Base-by-base conservation (phyloP, 2,888 invertebrate species). In the Galerucella nymphaeae region DNA sequence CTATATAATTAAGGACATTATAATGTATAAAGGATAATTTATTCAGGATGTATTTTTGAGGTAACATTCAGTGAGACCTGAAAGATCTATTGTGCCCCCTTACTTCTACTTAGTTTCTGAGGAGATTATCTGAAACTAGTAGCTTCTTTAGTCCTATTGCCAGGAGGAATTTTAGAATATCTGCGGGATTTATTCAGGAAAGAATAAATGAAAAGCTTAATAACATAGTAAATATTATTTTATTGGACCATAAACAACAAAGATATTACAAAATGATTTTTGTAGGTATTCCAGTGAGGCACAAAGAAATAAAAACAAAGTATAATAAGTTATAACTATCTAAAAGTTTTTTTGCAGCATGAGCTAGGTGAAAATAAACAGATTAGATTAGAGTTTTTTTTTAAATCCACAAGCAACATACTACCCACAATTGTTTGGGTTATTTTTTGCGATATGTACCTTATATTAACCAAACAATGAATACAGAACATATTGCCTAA, bases 211-310 rank as follows among this genome's bases (percentile, higher is more conserved):
- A 38, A 9, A 38, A 38, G 30, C 30, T 8, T 38, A 59, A 16
- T n/a, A 62, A n/a, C 30, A 38, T 62, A 23, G 30, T 58, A 53
- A 58, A 58, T n/a, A 62, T 62, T 59, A 59, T 38, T 59, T 62
- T 62, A 62, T 62, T 62, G 61, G 42, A 62, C 61, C 61, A 42
- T 62, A 13, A 62, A 62, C 42, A 62, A 62, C 61, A 62, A 62
- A 62, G 41, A 62, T 62, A 62, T 62, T 62, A 62, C 18, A 62
- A 62, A 62, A 62, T 62, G 18, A 18, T 61, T 61, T 9, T 16
- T 42, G 61, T 53, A 53, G 18, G 53, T 62, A 62, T 38, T 38
- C 11, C 59, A 38, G 38, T 62, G 42, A 62, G 61, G 61, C 61
- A 62, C 61, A 62, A 38, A 13, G 41, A 62, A 62, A 41, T 41